A percentile compares a stretch with the other conserved stretches of the same genome.
These are phyloP conservation scores for Bettongia penicillata DNA, from an alignment of 2,113 vertebrate species.

Conservation along the genomic window DNA sequence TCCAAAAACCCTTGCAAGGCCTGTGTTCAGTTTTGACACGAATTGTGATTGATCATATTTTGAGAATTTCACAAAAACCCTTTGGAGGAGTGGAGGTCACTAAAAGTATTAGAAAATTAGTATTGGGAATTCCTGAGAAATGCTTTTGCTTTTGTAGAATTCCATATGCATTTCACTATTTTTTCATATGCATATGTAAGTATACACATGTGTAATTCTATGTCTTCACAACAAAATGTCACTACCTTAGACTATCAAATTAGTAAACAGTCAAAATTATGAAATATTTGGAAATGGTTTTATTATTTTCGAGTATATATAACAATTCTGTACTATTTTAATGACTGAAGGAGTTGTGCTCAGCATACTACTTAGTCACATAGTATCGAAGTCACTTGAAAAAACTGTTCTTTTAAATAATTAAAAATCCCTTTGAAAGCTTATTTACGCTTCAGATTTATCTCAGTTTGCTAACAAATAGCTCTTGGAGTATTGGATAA, in stretches of 20 bases:
- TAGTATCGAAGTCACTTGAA: not conserved
- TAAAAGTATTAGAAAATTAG: not conserved
- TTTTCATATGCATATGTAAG: not conserved
- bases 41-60: constrained; percentile 22
- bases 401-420: not conserved
- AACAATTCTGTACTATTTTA: not conserved
- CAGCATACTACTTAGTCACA: not conserved
- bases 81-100: not conserved
- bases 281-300: not conserved
- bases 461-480: not conserved
- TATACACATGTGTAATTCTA: not conserved
- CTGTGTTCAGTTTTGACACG: constrained; percentile 30
- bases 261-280: not conserved
- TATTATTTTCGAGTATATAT: not conserved
- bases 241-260: not conserved
- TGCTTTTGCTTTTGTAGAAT: not conserved
- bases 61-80: constrained; percentile 20
- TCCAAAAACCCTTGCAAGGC: not conserved
- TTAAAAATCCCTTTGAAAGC: not conserved
- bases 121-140: not conserved
- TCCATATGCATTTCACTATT: not conserved
- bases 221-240: not conserved
- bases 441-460: not conserved
- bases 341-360: not conserved
- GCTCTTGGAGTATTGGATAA: not conserved